Evolutionary conservation across 2,797 vertebrate species (phyloP).

Genomic region (Sternotherus odoratus): DNA sequence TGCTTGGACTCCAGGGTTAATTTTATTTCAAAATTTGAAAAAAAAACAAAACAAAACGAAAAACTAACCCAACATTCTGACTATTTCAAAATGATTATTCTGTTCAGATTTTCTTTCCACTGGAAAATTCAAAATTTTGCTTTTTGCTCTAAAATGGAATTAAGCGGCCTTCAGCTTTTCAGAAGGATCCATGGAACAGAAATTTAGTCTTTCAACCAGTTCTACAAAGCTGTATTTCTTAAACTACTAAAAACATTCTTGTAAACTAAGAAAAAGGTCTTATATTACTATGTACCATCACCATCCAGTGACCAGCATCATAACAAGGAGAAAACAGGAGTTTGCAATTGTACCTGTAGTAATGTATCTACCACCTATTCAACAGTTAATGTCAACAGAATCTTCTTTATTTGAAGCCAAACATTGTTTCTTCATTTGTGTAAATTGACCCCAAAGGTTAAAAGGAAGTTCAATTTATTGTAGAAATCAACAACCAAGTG

Average conservation of each 20-base stretch:
- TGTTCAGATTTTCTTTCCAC: neutral
- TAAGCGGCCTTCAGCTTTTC: neutral
- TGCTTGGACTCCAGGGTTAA: neutral
- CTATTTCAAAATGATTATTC: neutral
- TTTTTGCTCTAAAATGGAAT: neutral
- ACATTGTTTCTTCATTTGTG: neutral
- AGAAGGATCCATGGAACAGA: neutral
- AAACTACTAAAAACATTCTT: neutral
- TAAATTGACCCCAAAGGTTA: neutral
- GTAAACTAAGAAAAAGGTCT: neutral
- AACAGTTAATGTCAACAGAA: neutral
- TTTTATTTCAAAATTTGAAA: neutral
- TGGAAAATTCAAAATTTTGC: neutral
- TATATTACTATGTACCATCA: conserved; percentile 59
- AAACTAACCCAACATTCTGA: too few relatives aligned
- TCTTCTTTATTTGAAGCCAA: conserved; percentile 8
- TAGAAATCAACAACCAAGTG: neutral
- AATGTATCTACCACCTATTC: neutral
- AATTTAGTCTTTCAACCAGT: neutral
- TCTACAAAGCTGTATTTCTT: neutral
- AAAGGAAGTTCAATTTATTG: neutral
- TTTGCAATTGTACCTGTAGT: neutral
- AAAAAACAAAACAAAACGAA: too few relatives aligned
- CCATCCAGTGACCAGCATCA: conserved; percentile 55
- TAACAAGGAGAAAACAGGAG: neutral